Evolutionary conservation across 1,140 invertebrate species (phyloP), one percentile per base, ranked within the genome.

Genomic region (Protaetia brevitarsis): DNA sequence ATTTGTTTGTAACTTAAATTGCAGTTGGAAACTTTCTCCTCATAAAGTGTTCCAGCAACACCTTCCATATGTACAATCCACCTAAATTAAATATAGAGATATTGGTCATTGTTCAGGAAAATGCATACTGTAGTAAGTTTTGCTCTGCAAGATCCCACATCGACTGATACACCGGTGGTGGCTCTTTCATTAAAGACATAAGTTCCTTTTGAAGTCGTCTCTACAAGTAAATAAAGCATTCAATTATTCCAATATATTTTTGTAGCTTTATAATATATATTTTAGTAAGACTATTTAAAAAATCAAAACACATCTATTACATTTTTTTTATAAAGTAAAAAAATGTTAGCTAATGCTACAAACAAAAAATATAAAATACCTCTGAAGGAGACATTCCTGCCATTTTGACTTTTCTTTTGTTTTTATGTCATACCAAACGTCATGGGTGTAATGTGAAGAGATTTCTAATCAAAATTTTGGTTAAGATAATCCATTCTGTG

Each of bases 1-100:
- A 99, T 82, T 97, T 95, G 74, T 93, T 87, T 80, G 91, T 94
- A 83, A 99, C 83, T 96, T 98, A 79, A 99, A 99, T 72, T 94
- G 89, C 63, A 99, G 81, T 75, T 95, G 90, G 82, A 98, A 98
- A 69, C 89, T 87, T 86, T 99, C 97, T 29, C 95, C 94, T 97
- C 94, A 77, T 98, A 99, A 34, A 99, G 82, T 29, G 97, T 98
- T 65, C 93, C 94, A 64, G 89, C 84, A 62, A 95, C 95, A 63
- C 96, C 96, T 77, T 95, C 92, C 85, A 99, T 91, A 72, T 95
- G 88, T 70, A 98, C 91, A 74, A 92, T 91, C 96, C 96, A 98
- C 80, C 93, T 93, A 75, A 79, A 73, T 69, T 4, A 30, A 8
- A 3, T 34, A 36, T 62, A 19, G 4, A 62, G 7, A 13, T 23